Evolutionary conservation across 1,140 invertebrate species (phyloP).

Genomic region (Bombyx mori): ASM3026992v2 NC_085119.1:11782001-11782500

Average conservation of each 20-base stretch:
- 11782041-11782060: constrained; percentile 25
- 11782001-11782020: neutral
- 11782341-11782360: too few relatives aligned
- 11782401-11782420: neutral
- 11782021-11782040: constrained; percentile 35
- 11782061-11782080: constrained; percentile 34
- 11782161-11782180: too few relatives aligned
- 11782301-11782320: too few relatives aligned
- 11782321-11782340: too few relatives aligned
- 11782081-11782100: constrained; percentile 7
- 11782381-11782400: too few relatives aligned
- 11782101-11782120: constrained; percentile 35
- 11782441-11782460: neutral
- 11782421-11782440: neutral
- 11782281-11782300: too few relatives aligned
- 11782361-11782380: too few relatives aligned
- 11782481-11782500: constrained; percentile 50
- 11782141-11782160: neutral
- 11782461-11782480: constrained; percentile 4
- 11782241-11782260: too few relatives aligned
- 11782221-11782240: too few relatives aligned
- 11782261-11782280: too few relatives aligned
- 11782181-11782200: too few relatives aligned
- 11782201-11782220: too few relatives aligned
- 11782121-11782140: constrained; percentile 29